Base-by-base conservation (phyloP, 1,140 invertebrate species). In the Riptortus pedestris region DNA sequence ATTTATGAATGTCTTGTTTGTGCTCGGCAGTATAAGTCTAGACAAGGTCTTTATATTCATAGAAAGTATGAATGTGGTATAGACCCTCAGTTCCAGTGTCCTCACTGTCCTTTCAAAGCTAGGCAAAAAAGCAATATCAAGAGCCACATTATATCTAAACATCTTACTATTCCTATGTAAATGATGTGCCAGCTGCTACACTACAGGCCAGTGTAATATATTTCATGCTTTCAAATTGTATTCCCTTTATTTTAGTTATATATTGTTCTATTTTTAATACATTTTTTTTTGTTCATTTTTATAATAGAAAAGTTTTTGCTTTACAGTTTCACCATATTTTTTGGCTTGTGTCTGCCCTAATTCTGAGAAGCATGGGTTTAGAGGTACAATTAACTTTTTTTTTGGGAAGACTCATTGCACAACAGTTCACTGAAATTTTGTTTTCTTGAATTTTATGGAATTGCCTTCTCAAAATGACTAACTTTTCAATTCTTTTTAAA, bases 31-130 rank as follows among this genome's bases (percentile, higher is more conserved):
- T 33, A 60, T 33, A 60, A 60, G 22, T 33, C 28, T 7, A 60
- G 33, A 33, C 58, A 81, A 79, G 55, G 77, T 76, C 1, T 60
- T 12, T 33, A 60, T 20, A 31, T 33, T 14, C 58, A 33, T 43
- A 31, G 24, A 16, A 31, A 43, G 20, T 60, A 55, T 27, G 51
- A 55, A 55, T 55, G 51, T 55, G 51, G 51, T 2, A 55, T 24
- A 55, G 51, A 55, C 24, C 51, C 51, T 26, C 51, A 55, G 24
- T 55, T 55, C 12, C 22, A 55, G 5, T 55, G 51, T 27, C 51
- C 51, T 14, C 51, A 55, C 12, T 55, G 51, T 55, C 51, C 51
- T 1, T 55, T 24, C 14, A 55, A 55, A 55, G 51, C 51, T 14
- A 20, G 51, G 12, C 51, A 55, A 55, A 55, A 55, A 24, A 24